Evolutionary conservation across 2,888 invertebrate genomes (phyloP).

Genomic region (Macaria notata): DNA sequence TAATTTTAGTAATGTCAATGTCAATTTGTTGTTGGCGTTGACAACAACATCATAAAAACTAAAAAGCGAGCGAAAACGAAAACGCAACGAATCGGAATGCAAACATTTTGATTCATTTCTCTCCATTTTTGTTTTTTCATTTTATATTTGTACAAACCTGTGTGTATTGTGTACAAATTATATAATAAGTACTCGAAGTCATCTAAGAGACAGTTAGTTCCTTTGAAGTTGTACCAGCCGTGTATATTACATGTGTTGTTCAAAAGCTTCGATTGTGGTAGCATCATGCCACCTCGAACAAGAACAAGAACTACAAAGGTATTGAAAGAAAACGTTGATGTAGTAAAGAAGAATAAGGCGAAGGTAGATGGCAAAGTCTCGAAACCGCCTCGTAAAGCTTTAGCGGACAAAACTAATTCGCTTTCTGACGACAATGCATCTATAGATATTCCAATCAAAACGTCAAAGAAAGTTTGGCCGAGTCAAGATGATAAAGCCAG

Average conservation of each 20-base stretch:
- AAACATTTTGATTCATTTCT: too few relatives aligned
- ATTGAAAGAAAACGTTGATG: slow-evolving; percentile 58
- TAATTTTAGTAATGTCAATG: slow-evolving; percentile 11
- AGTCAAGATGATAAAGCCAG: slow-evolving; percentile 32
- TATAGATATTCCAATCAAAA: slow-evolving; percentile 29
- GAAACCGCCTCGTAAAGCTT: slow-evolving; percentile 52
- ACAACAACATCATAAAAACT: not conserved
- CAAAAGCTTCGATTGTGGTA: slow-evolving; percentile 19
- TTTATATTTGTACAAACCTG: too few relatives aligned
- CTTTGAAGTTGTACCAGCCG: too few relatives aligned
- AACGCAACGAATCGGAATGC: slow-evolving; percentile 5
- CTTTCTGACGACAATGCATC: slow-evolving; percentile 66
- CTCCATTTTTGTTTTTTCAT: too few relatives aligned
- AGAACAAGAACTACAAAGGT: slow-evolving; percentile 53
- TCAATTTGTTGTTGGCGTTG: slow-evolving; percentile 18
- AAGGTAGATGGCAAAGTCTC: slow-evolving; percentile 38
- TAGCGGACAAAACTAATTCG: slow-evolving; percentile 72
- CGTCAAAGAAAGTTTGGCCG: slow-evolving; percentile 29
- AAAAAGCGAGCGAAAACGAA: slow-evolving; percentile 59
- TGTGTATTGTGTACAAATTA: too few relatives aligned
- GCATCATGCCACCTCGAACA: slow-evolving; percentile 68
- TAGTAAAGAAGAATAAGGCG: slow-evolving; percentile 37
- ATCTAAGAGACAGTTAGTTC: too few relatives aligned
- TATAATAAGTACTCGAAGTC: too few relatives aligned
- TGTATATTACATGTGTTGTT: too few relatives aligned